Evolutionary conservation across 1,140 invertebrate species (phyloP).

Genomic region (Contarinia nasturtii): DNA sequence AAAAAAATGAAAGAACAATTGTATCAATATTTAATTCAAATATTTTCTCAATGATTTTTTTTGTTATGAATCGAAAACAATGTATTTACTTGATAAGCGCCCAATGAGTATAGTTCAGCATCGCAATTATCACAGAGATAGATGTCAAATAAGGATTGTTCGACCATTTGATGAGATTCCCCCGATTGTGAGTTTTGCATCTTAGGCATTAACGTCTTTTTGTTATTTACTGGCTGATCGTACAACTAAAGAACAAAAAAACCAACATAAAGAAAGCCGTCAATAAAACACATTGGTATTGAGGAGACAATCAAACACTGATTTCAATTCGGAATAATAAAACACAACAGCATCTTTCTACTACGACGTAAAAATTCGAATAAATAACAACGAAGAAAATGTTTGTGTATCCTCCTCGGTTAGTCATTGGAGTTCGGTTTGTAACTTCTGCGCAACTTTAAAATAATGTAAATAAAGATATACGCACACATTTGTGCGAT

Average conservation of each 20-base stretch:
- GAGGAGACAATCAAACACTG: too few species aligned
- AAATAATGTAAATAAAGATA: too few species aligned
- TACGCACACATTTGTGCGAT: too few species aligned
- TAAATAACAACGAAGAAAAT: too few species aligned
- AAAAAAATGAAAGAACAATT: constrained; percentile 1
- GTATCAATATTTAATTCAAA: background rate
- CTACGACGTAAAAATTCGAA: too few species aligned
- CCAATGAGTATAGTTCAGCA: constrained; percentile 32
- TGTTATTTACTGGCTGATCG: constrained; percentile 16
- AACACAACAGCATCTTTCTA: too few species aligned
- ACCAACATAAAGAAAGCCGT: background rate
- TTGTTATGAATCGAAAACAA: too few species aligned
- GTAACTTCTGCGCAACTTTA: too few species aligned
- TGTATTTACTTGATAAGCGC: constrained; percentile 31
- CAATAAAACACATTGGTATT: background rate
- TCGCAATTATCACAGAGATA: constrained; percentile 57
- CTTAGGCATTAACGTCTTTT: constrained; percentile 17
- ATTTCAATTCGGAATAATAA: too few species aligned
- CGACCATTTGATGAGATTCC: constrained; percentile 26
- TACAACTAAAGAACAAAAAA: constrained; percentile 14
- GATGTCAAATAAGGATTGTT: constrained; percentile 37
- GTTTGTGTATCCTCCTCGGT: too few species aligned
- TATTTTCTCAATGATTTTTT: too few species aligned
- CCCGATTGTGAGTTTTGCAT: constrained; percentile 21
- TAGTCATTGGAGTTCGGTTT: too few species aligned